Base-by-base conservation (phyloP, 2,113 vertebrate genomes). In the Ornithorhynchus anatinus region DNA sequence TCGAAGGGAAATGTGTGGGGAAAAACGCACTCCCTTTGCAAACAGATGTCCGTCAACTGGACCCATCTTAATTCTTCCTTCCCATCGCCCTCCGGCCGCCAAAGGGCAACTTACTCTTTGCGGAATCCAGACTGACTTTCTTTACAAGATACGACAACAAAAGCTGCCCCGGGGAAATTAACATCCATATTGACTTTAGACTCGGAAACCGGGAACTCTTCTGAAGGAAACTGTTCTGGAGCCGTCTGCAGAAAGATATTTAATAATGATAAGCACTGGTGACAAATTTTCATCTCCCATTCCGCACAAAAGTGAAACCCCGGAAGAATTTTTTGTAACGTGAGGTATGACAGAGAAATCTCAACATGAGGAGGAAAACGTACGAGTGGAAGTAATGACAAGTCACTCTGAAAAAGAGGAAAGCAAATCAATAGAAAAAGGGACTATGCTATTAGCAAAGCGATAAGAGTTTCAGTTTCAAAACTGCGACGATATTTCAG, bases 101-200 rank as follows among this genome's bases (percentile, higher is more conserved):
- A 59, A 40, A 5, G 1, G 20, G 0, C 19, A 7, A 92, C 96
- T 95, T 83, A 99, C 98, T 99, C 97, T 92, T 99, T 99, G 68
- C 97, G 95, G 83, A 97, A 97, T 51, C 97, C 96, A 32, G 96
- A 93, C 72, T 97, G 96, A 73, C 96, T 97, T 87, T 99, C 98
- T 89, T 97, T 98, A 86, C 98, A 99, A 80, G 98, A 99, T 16
- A 96, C 93, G 0, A 97, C 93, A 7, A 98, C 96, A 79, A 99
- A 99, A 0, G 97, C 97, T 5, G 98, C 97, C 1, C 97, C 97
- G 0, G 98, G 98, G 82, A 99, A 99, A 81, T 95, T 98, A 62
- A 99, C 96, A 40, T 99, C 98, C 96, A 99, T 96, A 77, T 95
- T 98, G 67, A 99, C 94, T 89, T 99, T 99, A 52, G 97, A 99